Base-by-base conservation (phyloP, 2,113 vertebrate genomes). In the Siphamia tubifer region DNA sequence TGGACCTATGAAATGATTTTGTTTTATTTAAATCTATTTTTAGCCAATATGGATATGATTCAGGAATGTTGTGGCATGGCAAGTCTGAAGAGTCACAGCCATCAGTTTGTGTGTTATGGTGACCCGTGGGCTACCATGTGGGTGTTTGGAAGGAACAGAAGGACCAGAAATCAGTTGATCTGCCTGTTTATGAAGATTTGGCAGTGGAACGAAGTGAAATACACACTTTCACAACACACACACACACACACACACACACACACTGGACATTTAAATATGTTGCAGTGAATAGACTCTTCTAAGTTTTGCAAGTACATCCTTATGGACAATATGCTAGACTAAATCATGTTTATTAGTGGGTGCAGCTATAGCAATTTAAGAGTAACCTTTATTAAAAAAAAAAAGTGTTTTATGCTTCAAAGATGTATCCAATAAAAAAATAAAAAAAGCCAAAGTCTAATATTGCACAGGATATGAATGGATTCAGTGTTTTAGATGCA, bases 391-490 rank as follows among this genome's bases (percentile, higher is more conserved):
- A 85, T 83, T 66, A 80, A 80, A 83, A 80, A 48, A 55, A 80
- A 80, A 83, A 80, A 48, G 55, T 71, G 30, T 38, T 69, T 77
- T 23, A 44, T 47, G 44, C 55, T 60, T 62, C 36, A 24, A 44
- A 56, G 56, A 58, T 36, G 43, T 74, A 57, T 38, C 45, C 31
- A 51, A 8, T 27, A 51, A 80, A 77, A 77, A 84, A 51, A 8
- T 27, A 51, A 80, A 77, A 77, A 84, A 58, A 28, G 32, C 31
- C 68, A 27, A 73, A 68, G 77, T 75, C 45, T 64, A 84, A 90
- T 85, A 81, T 77, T 60, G 44, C 25, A 49, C 84, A 83, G 82
- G 85, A 90, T 74, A 85, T 88, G 84, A 85, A 72, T 28, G 52
- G 67, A 28, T 69, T 74, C 51, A 64, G 15, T 67, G 61, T 68